A percentile compares a stretch with the other conserved stretches of the same genome.
phyloP scores from a whole-genome alignment of 2,113 vertebrate genomes.

The Pipra filicauda region DNA sequence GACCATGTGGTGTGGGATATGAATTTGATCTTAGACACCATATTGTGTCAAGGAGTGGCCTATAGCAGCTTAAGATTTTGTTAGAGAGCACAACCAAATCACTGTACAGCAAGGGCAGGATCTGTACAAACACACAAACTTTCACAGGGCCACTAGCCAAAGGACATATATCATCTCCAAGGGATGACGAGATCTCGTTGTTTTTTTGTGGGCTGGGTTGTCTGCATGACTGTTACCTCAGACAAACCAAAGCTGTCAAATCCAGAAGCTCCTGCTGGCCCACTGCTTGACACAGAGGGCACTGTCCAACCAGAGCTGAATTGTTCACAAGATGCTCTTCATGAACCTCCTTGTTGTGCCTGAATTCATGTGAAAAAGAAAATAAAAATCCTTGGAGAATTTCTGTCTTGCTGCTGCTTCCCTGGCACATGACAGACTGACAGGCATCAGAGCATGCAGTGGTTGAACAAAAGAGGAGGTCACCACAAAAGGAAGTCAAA shows the following conservation, averaged over 20 bases:
- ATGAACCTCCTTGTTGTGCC: not conserved
- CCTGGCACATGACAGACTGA: not conserved
- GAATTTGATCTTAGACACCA: not conserved
- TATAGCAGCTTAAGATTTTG: not conserved
- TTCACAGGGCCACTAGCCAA: not conserved
- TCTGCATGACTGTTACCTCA: not conserved
- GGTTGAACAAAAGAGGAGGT: not conserved
- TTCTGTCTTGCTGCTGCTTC: not conserved
- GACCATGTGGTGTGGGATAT: not conserved
- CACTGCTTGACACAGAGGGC: not conserved
- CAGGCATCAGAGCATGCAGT: not conserved
- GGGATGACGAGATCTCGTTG: not conserved
- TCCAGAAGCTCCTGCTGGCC: not conserved
- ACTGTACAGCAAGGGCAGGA: not conserved
- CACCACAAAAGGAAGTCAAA: slow-evolving; percentile 20
- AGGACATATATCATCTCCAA: not conserved
- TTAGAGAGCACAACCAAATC: not conserved
- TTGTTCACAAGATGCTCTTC: not conserved
- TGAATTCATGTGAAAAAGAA: not conserved
- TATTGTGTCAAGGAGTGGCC: not conserved
- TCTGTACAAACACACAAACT: not conserved
- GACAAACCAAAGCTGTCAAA: not conserved
- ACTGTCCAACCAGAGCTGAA: not conserved
- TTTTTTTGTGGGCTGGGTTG: not conserved
- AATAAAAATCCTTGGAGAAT: not conserved